phyloP scores from a whole-genome alignment of 2,888 invertebrate genomes.

The Drosophila limbata region DNA sequence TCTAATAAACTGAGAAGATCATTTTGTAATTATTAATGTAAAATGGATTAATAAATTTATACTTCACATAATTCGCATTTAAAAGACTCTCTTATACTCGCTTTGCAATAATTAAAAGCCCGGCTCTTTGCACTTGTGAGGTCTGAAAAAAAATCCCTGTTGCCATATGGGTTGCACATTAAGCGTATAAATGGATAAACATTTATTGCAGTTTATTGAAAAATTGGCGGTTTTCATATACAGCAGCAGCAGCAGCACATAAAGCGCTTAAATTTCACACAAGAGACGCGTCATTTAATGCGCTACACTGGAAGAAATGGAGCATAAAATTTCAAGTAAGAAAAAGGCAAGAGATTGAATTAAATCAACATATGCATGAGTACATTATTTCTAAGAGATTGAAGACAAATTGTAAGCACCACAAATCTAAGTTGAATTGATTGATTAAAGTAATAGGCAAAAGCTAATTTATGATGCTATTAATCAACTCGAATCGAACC shows the following conservation, averaged over 20 bases:
- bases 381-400: neutral
- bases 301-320: constrained; percentile 28
- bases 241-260: constrained; percentile 24
- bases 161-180: constrained; percentile 48
- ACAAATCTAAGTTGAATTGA: constrained; percentile 23
- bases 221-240: constrained; percentile 75
- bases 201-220: constrained; percentile 82
- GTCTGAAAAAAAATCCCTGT: neutral
- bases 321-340: constrained; percentile 14
- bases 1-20: neutral
- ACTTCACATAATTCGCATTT: neutral
- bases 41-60: neutral
- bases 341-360: neutral
- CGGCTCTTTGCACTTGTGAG: neutral
- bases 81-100: too few species aligned
- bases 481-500: constrained; percentile 22
- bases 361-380: too few species aligned
- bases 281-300: constrained; percentile 57
- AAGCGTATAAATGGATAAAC: constrained; percentile 78
- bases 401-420: neutral
- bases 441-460: constrained; percentile 32
- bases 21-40: neutral
- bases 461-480: constrained; percentile 45
- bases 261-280: constrained; percentile 69
- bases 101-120: neutral